These are phyloP conservation scores for Andrena minutula DNA, from an alignment of 2,888 invertebrate genomes.

Conservation along the genomic window DNA sequence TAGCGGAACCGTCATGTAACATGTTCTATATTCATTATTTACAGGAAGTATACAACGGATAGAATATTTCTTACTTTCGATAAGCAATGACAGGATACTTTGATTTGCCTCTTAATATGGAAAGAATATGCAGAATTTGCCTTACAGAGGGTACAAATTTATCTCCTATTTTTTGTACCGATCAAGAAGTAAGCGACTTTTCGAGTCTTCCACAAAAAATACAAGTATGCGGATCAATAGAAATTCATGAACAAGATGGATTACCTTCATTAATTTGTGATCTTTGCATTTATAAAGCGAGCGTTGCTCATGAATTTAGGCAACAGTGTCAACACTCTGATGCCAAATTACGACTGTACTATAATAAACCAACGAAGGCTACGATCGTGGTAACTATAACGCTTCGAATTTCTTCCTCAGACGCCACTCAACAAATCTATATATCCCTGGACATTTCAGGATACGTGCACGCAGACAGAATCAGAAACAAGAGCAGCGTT, in stretches of 20 bases:
- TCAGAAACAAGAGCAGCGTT: slow-evolving; percentile 74
- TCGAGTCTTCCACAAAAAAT: slow-evolving; percentile 80
- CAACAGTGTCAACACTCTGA: slow-evolving; percentile 83
- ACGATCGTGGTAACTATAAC: slow-evolving; percentile 73
- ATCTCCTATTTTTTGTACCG: slow-evolving; percentile 79
- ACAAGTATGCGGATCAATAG: slow-evolving; percentile 81
- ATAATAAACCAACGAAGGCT: slow-evolving; percentile 79
- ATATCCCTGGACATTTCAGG: slow-evolving; percentile 71
- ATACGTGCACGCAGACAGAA: slow-evolving; percentile 81
- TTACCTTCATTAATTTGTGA: slow-evolving; percentile 82
- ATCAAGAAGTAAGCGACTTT: slow-evolving; percentile 74
- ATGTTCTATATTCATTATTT: slow-evolving; percentile 41
- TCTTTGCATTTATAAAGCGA: slow-evolving; percentile 82
- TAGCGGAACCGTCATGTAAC: neutral
- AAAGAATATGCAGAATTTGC: slow-evolving; percentile 82
- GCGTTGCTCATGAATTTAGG: slow-evolving; percentile 82
- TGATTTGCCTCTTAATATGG: slow-evolving; percentile 79
- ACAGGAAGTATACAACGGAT: slow-evolving; percentile 30
- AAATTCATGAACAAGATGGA: slow-evolving; percentile 83
- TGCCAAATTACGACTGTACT: slow-evolving; percentile 80
- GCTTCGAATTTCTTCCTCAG: slow-evolving; percentile 4
- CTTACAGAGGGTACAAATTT: slow-evolving; percentile 80
- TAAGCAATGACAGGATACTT: slow-evolving; percentile 80
- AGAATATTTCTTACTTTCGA: slow-evolving; percentile 11
- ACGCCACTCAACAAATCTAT: neutral